A percentile compares a stretch with the other conserved stretches of the same genome.
These are phyloP conservation scores for Diaprepes abbreviatus DNA, from an alignment of 2,888 invertebrate species.

Conservation along the genomic window DNA sequence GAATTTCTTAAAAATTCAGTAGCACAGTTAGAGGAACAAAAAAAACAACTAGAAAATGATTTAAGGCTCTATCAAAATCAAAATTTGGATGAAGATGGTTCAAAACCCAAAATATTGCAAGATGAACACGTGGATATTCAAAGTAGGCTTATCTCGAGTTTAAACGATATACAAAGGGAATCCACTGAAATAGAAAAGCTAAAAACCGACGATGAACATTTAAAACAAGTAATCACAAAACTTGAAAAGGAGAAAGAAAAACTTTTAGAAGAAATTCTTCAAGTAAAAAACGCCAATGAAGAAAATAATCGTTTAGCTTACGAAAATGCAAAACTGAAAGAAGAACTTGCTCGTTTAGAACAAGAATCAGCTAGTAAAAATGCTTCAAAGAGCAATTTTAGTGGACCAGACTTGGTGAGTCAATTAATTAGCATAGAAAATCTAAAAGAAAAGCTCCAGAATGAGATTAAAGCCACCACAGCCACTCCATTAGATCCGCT, in stretches of 20 bases:
- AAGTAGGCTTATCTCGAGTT: slow-evolving; percentile 46
- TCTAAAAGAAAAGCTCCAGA: slow-evolving; percentile 18
- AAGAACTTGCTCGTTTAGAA: slow-evolving; percentile 46
- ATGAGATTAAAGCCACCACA: slow-evolving; percentile 16
- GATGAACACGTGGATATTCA: slow-evolving; percentile 49
- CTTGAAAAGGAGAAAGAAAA: slow-evolving; percentile 49
- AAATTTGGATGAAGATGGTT: slow-evolving; percentile 17
- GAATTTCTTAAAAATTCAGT: slow-evolving; percentile 47
- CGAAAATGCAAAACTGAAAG: slow-evolving; percentile 47
- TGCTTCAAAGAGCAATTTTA: neutral
- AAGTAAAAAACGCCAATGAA: slow-evolving; percentile 48
- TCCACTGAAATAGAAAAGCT: slow-evolving; percentile 45
- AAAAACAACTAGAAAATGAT: slow-evolving; percentile 50
- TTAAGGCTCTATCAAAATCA: slow-evolving; percentile 37
- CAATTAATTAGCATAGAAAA: slow-evolving; percentile 34
- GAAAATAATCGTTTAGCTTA: slow-evolving; percentile 42
- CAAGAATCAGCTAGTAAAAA: slow-evolving; percentile 7
- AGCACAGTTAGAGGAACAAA: slow-evolving; percentile 51
- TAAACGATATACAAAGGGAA: slow-evolving; percentile 49
- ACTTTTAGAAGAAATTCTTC: slow-evolving; percentile 28
- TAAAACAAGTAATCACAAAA: slow-evolving; percentile 47
- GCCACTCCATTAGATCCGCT: slow-evolving; percentile 1
- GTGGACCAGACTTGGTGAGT: slow-evolving; percentile 29
- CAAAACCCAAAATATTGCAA: slow-evolving; percentile 40
- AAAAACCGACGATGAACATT: slow-evolving; percentile 46